Percentiles rank a stretch among this genome's conserved stretches.
Conservation (phyloP, 1,140 invertebrate species). For the Hylaeus volcanicus region DNA sequence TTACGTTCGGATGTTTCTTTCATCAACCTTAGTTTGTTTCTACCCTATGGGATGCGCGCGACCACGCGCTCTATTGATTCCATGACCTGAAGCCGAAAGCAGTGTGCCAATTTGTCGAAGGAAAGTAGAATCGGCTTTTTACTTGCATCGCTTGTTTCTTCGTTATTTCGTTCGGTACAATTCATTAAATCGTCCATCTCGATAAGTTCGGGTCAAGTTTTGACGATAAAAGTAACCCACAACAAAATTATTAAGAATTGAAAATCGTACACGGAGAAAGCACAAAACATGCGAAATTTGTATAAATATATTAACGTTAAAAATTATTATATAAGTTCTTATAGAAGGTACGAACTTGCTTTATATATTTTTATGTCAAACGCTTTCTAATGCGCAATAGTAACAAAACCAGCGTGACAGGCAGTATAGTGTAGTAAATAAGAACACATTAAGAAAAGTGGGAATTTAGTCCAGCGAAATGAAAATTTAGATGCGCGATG, state of each 20-base stretch:
- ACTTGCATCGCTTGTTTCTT: slow-evolving; percentile 21
- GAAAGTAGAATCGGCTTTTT: slow-evolving; percentile 43
- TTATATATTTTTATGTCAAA: not conserved
- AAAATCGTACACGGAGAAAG: not conserved
- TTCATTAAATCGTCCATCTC: no score
- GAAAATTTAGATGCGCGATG: slow-evolving; percentile 65
- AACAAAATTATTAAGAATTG: not conserved
- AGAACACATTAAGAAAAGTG: slow-evolving; percentile 5
- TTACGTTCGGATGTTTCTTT: slow-evolving; percentile 14
- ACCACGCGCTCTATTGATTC: slow-evolving; percentile 65
- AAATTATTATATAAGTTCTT: not conserved
- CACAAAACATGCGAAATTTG: not conserved
- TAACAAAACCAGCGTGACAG: not conserved
- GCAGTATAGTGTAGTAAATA: not conserved
- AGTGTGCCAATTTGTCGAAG: slow-evolving; percentile 63
- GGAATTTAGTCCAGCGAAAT: slow-evolving; percentile 63
- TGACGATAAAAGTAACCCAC: not conserved
- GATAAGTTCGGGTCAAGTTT: no score
- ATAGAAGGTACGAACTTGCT: not conserved
- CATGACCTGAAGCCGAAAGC: slow-evolving; percentile 56
- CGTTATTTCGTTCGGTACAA: not conserved
- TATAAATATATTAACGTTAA: not conserved
- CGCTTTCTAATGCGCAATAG: slow-evolving; percentile 7
- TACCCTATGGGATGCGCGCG: slow-evolving; percentile 65
- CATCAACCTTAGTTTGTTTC: slow-evolving; percentile 54